A percentile compares a stretch with the other conserved stretches of the same genome.
These are phyloP conservation scores for Zosterops hypoxanthus DNA, from an alignment of 2,113 vertebrate species.

Conservation along the genomic window DNA sequence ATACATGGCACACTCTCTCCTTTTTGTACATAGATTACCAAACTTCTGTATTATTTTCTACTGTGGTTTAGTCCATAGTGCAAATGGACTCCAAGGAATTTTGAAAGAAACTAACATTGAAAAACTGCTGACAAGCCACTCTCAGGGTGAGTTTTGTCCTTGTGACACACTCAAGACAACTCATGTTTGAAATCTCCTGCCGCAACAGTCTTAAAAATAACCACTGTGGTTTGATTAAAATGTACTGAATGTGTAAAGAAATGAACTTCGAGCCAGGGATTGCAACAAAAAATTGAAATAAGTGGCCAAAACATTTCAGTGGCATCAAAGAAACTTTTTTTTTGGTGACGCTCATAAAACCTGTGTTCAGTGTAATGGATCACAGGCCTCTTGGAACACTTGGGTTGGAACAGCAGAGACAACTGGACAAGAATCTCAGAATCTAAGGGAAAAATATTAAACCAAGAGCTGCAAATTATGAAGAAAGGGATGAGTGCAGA, in stretches of 20 bases:
- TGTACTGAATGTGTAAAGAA: constrained; percentile 39
- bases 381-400: not conserved
- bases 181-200: not conserved
- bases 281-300: not conserved
- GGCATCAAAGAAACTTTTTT: not conserved
- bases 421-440: not conserved
- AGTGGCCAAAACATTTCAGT: not conserved
- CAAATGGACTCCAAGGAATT: not conserved
- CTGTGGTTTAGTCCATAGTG: not conserved
- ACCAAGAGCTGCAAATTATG: not conserved
- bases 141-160: not conserved
- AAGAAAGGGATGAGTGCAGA: not conserved
- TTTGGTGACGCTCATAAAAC: not conserved
- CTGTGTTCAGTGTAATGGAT: not conserved
- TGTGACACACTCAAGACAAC: not conserved
- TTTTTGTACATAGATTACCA: not conserved
- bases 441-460: not conserved
- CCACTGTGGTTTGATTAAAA: constrained; percentile 9
- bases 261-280: not conserved
- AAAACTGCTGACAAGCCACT: constrained; percentile 18
- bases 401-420: not conserved
- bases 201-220: not conserved
- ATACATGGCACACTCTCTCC: not conserved
- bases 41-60: not conserved
- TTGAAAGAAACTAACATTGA: not conserved